Percentiles rank a stretch among this genome's conserved stretches.
Conservation (phyloP, 2,113 vertebrate species). For the Corythoichthys intestinalis region DNA sequence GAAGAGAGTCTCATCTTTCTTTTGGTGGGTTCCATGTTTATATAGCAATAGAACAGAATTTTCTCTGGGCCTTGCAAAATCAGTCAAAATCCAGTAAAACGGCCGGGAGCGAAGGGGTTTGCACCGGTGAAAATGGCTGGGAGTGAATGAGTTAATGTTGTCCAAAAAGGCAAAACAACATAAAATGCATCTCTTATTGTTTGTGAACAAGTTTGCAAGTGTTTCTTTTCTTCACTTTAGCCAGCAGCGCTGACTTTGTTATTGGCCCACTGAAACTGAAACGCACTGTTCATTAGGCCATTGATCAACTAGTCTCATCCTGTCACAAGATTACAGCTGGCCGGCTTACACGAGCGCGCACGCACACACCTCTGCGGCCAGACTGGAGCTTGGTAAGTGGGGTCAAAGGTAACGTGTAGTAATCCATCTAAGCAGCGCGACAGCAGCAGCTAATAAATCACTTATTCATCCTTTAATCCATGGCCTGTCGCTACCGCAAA, state of each 20-base stretch:
- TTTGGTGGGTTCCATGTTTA: too few species aligned
- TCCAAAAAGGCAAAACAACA: too few species aligned
- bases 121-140: too few species aligned
- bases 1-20: too few species aligned
- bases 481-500: conserved; percentile 69
- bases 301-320: conserved; percentile 79
- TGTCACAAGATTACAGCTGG: conserved; percentile 78
- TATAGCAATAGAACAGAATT: too few species aligned
- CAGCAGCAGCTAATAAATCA: conserved; percentile 82
- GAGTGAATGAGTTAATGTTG: too few species aligned
- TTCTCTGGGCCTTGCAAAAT: too few species aligned
- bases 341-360: conserved; percentile 53
- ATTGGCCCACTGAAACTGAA: conserved; percentile 66
- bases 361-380: conserved; percentile 53
- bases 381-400: conserved; percentile 73
- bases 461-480: conserved; percentile 82
- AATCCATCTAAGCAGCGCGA: conserved; percentile 80
- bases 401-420: conserved; percentile 79
- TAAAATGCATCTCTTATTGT: too few species aligned
- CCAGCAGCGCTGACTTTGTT: conserved; percentile 54
- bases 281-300: conserved; percentile 77
- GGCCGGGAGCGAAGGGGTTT: too few species aligned
- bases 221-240: conserved; percentile 20
- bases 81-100: too few species aligned
- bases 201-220: neutral